Evolutionary conservation across 2,113 vertebrate genomes (phyloP), one percentile per base, ranked within the genome.

Genomic region (Boleophthalmus pectinirostris): DNA sequence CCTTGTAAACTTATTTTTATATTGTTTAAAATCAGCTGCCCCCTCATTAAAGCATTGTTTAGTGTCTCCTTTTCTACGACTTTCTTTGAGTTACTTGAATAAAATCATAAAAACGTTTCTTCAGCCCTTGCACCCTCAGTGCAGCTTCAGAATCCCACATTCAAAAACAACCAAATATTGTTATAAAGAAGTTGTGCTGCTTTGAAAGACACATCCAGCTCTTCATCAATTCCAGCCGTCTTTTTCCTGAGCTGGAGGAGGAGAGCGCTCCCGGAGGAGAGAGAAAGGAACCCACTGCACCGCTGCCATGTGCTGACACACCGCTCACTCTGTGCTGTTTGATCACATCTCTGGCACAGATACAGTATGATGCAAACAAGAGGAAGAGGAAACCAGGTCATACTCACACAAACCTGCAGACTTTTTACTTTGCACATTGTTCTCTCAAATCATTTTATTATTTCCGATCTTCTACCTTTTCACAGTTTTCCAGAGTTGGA

Each of bases 371-470:
- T 78, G 80, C 81, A 88, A 84, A 88, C 82, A 73, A 78, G 67
- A 66, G 78, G 67, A 61, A 83, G 80, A 80, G 68, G 80, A 90
- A 91, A 85, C 77, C 89, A 87, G 90, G 90, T 89, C 85, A 87
- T 2, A 60, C 75, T 81, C 70, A 80, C 10, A 58, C 72, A 88
- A 66, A 77, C 58, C 79, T 72, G 81, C 75, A 83, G 82, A 75
- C 63, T 77, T 82, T 57, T 63, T 47, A 70, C 80, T 83, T 81
- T 78, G 68, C 80, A 79, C 71, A 76, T 51, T 74, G 73, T 58
- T 66, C 71, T 65, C 77, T 78, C 78, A 61, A 79, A 76, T 69
- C 54, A 51, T 73, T 67, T 61, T 64, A 72, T 69, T 68, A 78
- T 58, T 68, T 69, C 25, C 66, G 75, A 74, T 79, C 64, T 76